Conservation (phyloP, 1,140 invertebrate genomes). For the Drosophila sturtevanti region DNA sequence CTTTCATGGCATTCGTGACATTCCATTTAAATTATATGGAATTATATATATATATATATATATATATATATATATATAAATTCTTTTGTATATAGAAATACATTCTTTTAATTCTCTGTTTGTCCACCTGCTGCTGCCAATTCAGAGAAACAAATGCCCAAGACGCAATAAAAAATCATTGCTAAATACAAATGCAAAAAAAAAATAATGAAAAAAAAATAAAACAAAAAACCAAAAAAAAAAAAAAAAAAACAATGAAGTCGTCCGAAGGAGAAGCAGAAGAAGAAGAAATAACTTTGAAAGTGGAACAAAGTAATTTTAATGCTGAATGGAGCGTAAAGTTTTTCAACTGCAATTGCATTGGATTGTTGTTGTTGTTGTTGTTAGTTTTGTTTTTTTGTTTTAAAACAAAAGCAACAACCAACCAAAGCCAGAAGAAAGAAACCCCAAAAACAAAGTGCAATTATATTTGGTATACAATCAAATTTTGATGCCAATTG, state of each 20-base stretch:
- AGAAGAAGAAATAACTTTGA: constrained; percentile 62
- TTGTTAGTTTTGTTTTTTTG: constrained; percentile 21
- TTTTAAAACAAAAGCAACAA: constrained; percentile 37
- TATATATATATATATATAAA: no score
- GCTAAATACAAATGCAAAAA: constrained; percentile 33
- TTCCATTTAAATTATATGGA: background rate
- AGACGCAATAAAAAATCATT: constrained; percentile 32
- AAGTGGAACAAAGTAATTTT: constrained; percentile 79
- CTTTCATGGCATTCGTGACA: background rate
- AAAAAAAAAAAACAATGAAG: constrained; percentile 22
- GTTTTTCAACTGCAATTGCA: constrained; percentile 78
- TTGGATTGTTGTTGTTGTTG: constrained; percentile 41
- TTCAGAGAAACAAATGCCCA: constrained; percentile 5
- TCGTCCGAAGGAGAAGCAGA: constrained; percentile 35
- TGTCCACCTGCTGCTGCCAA: constrained; percentile 6
- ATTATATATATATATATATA: no score
- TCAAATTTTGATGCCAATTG: constrained; percentile 14
- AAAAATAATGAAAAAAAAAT: constrained; percentile 4
- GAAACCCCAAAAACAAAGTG: constrained; percentile 41
- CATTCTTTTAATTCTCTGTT: background rate
- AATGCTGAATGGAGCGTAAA: constrained; percentile 78
- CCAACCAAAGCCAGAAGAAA: constrained; percentile 23
- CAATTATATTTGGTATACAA: constrained; percentile 63
- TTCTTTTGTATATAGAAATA: background rate
- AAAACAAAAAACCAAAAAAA: background rate